Percentiles rank a stretch among this genome's conserved stretches.
These are phyloP conservation scores for Epinephelus awoara DNA, from an alignment of 2,797 vertebrate species.

Conservation along the genomic window DNA sequence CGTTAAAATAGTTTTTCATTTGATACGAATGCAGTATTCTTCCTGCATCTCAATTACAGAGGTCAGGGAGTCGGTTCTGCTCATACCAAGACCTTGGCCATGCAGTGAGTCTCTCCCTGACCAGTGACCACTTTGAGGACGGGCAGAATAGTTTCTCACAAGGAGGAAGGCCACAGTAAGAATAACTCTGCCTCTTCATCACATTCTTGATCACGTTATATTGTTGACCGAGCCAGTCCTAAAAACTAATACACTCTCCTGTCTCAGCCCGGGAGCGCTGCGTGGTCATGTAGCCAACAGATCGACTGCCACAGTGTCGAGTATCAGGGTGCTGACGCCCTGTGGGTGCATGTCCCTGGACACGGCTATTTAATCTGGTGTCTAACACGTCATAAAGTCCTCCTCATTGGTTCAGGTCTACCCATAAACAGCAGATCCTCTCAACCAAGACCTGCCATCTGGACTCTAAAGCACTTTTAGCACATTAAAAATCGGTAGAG, in stretches of 20 bases:
- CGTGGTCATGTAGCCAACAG: conserved; percentile 33
- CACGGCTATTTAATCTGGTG: conserved; percentile 70
- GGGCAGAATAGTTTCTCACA: conserved; percentile 74
- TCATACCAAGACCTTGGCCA: conserved; percentile 72
- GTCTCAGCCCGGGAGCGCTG: conserved; percentile 25
- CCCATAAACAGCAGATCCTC: conserved; percentile 67
- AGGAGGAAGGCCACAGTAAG: conserved; percentile 65
- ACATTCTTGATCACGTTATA: conserved; percentile 62
- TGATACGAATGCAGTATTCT: conserved; percentile 82
- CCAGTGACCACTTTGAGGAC: conserved; percentile 78
- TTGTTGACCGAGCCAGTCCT: conserved; percentile 48
- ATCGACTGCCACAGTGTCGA: conserved; percentile 58
- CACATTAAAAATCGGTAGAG: conserved; percentile 51
- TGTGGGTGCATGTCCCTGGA: conserved; percentile 53
- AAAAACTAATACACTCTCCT: conserved; percentile 34
- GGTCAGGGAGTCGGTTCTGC: conserved; percentile 76
- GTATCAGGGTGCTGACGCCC: conserved; percentile 58
- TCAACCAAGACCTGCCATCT: conserved; percentile 72
- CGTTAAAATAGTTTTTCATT: conserved; percentile 85
- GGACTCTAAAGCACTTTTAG: conserved; percentile 50
- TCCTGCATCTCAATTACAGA: conserved; percentile 83
- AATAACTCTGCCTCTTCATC: conserved; percentile 79
- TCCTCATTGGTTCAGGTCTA: conserved; percentile 54
- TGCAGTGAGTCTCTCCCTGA: conserved; percentile 67
- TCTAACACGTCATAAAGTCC: conserved; percentile 73